Evolutionary conservation across 2,888 invertebrate species (phyloP), one percentile per base, ranked within the genome.

Genomic region (Ichneumoninae sp.): DNA sequence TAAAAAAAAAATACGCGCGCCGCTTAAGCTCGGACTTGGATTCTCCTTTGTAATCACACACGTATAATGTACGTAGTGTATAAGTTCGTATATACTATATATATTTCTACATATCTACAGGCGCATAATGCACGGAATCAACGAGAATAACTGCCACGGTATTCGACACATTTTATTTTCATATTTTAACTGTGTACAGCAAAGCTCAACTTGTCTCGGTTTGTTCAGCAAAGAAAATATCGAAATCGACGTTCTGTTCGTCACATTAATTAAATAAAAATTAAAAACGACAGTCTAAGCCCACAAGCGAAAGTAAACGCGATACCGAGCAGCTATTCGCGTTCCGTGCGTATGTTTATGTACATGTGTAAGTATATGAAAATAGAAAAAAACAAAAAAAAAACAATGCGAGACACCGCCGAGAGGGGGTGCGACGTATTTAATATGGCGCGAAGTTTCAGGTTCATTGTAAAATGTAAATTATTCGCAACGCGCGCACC

Each of bases 101-200:
- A 68, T 81, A 85, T 86, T 85, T 86, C 83, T 81, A 81, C 85
- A 83, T 83, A 85, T 84, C 66, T 85, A 74, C 85, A 81, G 65
- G 60, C 65, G 85, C 85, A 78, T 81, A 83, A 74, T 69, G 50
- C 69, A 50, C 76, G 86, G 80, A 19, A 73, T 80, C 78, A 22
- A 36, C 36, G 44, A 33, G 63, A 81, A 85, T 80, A 76, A 78
- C 79, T 84, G 81, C 79, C 57, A 60, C 73, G 68, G 50, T 57
- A 69, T 63, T 76, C 36, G 6, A 19, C 33, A 68, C 33, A 7
- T 50, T 13, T 19, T 40, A 30, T 69, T 60, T 66, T 74, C 8
- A 54, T 33, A 57, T 60, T 57, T 57, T 4, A 26, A 26, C 26
- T 57, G 4, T 57, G 57, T 57, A 57, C 26, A 26, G 57, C 26